A percentile compares a stretch with the other conserved stretches of the same genome.
Evolutionary conservation across 2,797 vertebrate species (phyloP).

Genomic region (Sebastes aleutianus): DNA sequence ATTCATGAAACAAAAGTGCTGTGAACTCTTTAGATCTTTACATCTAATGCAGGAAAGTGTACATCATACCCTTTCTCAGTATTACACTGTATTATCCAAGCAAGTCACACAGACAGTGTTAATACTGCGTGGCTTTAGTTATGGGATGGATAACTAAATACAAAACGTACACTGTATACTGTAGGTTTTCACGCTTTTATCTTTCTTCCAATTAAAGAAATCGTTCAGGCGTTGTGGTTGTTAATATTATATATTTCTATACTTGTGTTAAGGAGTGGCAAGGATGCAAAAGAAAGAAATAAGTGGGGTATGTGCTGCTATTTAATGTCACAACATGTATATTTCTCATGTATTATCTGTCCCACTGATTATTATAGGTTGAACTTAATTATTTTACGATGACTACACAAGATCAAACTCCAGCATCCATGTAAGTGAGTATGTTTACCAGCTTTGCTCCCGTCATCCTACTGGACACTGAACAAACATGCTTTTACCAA

Average conservation of each 20-base stretch:
- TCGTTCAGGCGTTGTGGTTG: background rate
- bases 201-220: background rate
- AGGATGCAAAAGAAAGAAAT: background rate
- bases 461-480: background rate
- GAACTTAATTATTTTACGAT: background rate
- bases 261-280: background rate
- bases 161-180: background rate
- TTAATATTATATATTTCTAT: background rate
- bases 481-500: background rate
- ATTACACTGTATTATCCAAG: background rate
- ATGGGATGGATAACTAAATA: background rate
- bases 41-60: background rate
- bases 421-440: background rate
- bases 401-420: background rate
- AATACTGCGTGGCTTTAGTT: background rate
- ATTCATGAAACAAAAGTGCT: background rate
- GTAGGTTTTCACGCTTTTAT: background rate
- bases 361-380: background rate
- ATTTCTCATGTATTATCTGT: background rate
- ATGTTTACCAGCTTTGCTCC: background rate
- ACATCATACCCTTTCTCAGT: background rate
- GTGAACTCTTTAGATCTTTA: background rate
- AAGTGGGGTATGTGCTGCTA: background rate
- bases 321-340: background rate
- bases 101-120: background rate